Evolutionary conservation across 92 coral and sea anemone species (phyloP).

Genomic region (Zoanthus sansibaricus): DNA sequence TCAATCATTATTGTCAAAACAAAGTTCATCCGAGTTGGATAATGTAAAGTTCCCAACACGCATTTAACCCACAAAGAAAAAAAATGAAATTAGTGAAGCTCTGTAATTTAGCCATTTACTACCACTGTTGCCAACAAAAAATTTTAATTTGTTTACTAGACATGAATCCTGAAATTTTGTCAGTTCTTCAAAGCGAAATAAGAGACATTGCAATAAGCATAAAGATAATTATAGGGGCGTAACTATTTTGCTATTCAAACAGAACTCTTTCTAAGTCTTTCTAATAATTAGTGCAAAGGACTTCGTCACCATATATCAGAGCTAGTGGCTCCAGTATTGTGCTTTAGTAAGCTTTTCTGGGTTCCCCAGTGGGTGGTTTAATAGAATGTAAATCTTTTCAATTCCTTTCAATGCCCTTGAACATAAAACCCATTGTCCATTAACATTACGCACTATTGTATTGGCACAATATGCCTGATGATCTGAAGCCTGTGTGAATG

Average conservation of each 20-base stretch:
- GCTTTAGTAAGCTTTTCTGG: conserved; percentile 71
- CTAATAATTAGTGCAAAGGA: conserved; percentile 40
- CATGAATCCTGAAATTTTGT: conserved; percentile 40
- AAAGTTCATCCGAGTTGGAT: conserved; percentile 18
- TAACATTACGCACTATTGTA: conserved; percentile 86
- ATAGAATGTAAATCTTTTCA: conserved; percentile 71
- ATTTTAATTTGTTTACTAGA: conserved; percentile 32
- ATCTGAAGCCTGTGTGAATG: conserved; percentile 75
- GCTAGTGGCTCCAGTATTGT: conserved; percentile 56
- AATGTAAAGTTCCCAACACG: neutral
- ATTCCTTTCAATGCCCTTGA: conserved; percentile 72
- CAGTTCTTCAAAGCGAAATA: conserved; percentile 22
- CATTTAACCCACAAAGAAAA: conserved; percentile 9
- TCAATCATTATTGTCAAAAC: conserved; percentile 32
- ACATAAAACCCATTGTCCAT: conserved; percentile 77
- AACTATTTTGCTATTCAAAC: conserved; percentile 83
- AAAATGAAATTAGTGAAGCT: conserved; percentile 35
- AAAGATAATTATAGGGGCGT: conserved; percentile 91
- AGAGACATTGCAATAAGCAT: conserved; percentile 57
- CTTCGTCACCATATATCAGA: conserved; percentile 18
- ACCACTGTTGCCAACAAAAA: conserved; percentile 32
- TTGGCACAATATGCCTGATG: conserved; percentile 79
- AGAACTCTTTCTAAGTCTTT: conserved; percentile 67
- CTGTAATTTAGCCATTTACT: conserved; percentile 24
- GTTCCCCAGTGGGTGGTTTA: conserved; percentile 81